Conservation (phyloP, 2,888 invertebrate species). For the Heteromyza rotundicornis region DNA sequence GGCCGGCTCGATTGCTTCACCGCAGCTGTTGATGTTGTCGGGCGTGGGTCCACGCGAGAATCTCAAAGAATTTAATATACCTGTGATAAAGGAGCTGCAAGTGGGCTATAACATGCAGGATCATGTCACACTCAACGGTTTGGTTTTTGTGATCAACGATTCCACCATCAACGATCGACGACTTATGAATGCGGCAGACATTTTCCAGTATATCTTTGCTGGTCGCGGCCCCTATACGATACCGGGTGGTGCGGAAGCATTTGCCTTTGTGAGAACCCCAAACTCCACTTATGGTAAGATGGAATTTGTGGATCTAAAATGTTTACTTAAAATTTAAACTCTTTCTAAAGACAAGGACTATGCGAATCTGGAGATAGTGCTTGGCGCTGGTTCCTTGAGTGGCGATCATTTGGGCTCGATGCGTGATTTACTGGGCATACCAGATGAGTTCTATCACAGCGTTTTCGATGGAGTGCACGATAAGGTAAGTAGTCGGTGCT, state of each 20-base stretch:
- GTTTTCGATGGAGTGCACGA: slow-evolving; percentile 56
- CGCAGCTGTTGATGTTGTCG: slow-evolving; percentile 85
- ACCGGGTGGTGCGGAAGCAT: slow-evolving; percentile 78
- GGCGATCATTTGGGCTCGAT: slow-evolving; percentile 75
- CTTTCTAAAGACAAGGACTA: slow-evolving; percentile 61
- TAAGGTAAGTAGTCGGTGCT: slow-evolving; percentile 33
- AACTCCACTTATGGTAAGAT: slow-evolving; percentile 61
- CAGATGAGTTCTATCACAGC: slow-evolving; percentile 61
- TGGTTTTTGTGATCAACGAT: slow-evolving; percentile 76
- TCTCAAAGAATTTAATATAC: slow-evolving; percentile 67
- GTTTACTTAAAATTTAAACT: not conserved
- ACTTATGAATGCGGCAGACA: slow-evolving; percentile 65
- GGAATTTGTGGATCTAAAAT: not conserved
- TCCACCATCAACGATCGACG: slow-evolving; percentile 71
- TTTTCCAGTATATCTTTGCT: slow-evolving; percentile 69
- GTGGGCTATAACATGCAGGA: slow-evolving; percentile 86
- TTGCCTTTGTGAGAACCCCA: slow-evolving; percentile 77
- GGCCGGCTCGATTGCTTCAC: slow-evolving; percentile 83
- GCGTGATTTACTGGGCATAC: slow-evolving; percentile 68
- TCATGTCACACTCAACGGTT: slow-evolving; percentile 75
- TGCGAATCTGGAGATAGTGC: slow-evolving; percentile 81
- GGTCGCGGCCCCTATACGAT: slow-evolving; percentile 76
- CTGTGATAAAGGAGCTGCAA: slow-evolving; percentile 71
- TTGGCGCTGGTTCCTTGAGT: slow-evolving; percentile 78
- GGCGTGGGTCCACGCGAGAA: slow-evolving; percentile 77